phyloP scores from a whole-genome alignment of 2,797 vertebrate genomes.

The Protonibea diacanthus region DNA sequence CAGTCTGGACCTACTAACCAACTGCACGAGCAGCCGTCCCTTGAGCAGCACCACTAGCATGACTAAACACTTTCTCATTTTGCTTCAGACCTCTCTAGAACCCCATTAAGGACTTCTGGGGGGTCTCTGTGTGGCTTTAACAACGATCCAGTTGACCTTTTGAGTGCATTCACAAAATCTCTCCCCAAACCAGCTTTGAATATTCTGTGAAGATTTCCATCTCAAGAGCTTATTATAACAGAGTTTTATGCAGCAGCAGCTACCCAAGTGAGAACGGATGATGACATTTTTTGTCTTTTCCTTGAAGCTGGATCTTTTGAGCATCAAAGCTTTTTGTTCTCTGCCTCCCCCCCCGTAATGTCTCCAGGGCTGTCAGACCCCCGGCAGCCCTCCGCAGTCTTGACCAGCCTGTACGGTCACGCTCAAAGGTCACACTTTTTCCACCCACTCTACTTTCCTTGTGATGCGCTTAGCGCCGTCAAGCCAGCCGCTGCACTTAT shows the following conservation, averaged over 20 bases:
- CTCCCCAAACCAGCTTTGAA: not conserved
- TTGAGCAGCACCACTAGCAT: not conserved
- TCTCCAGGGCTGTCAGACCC: conserved; percentile 45
- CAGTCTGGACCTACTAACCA: not conserved
- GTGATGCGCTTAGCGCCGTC: conserved; percentile 63
- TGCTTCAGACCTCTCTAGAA: not conserved
- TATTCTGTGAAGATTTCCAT: conserved; percentile 3
- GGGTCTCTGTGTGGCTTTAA: not conserved
- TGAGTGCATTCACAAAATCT: not conserved
- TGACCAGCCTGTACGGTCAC: conserved; percentile 37
- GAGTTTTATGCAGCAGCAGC: conserved; percentile 19
- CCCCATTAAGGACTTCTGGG: not conserved
- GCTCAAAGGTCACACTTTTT: not conserved
- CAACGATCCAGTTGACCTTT: conserved; percentile 4
- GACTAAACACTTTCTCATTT: conserved; percentile 3
- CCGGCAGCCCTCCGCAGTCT: conserved; percentile 9
- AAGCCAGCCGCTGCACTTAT: conserved; percentile 36
- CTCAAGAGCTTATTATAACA: not conserved
- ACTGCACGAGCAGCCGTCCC: not conserved
- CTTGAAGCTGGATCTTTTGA: conserved; percentile 21
- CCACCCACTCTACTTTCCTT: conserved; percentile 14
- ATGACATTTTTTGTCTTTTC: not conserved
- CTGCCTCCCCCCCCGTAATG: conserved; percentile 1
- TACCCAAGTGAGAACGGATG: not conserved
- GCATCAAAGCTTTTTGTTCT: conserved; percentile 51